phyloP scores from a whole-genome alignment of 2,888 invertebrate species.

The Prosapia bicincta region DNA sequence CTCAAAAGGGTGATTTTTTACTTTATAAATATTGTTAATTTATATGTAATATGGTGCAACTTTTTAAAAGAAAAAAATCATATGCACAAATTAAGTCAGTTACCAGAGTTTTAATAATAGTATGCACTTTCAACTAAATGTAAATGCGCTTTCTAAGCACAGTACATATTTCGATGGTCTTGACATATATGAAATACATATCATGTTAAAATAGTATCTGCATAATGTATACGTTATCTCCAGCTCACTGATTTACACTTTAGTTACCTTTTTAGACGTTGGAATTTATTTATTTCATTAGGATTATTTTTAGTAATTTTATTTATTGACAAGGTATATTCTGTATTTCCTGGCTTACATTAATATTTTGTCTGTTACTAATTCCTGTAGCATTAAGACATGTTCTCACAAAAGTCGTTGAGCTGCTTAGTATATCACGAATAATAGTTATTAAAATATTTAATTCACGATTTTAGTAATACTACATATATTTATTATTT shows the following conservation, averaged over 20 bases:
- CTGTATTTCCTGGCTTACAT: background rate
- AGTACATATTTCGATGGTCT: no score
- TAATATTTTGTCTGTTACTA: background rate
- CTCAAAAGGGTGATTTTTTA: no score
- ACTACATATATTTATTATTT: background rate
- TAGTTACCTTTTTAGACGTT: background rate
- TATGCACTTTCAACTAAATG: background rate
- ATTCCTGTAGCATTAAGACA: background rate
- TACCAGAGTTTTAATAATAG: background rate
- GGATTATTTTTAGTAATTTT: background rate
- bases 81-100: background rate
- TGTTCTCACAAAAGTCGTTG: background rate
- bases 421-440: background rate
- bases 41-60: no score
- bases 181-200: no score
- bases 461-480: background rate
- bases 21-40: no score
- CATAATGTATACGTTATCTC: background rate
- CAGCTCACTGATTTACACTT: background rate
- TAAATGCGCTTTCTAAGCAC: background rate
- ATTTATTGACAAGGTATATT: background rate
- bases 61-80: no score
- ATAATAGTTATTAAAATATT: background rate
- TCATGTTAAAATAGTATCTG: no score
- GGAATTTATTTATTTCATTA: background rate